Evolutionary conservation across 2,113 vertebrate genomes (phyloP).

Genomic region (Sminthopsis crassicaudata): DNA sequence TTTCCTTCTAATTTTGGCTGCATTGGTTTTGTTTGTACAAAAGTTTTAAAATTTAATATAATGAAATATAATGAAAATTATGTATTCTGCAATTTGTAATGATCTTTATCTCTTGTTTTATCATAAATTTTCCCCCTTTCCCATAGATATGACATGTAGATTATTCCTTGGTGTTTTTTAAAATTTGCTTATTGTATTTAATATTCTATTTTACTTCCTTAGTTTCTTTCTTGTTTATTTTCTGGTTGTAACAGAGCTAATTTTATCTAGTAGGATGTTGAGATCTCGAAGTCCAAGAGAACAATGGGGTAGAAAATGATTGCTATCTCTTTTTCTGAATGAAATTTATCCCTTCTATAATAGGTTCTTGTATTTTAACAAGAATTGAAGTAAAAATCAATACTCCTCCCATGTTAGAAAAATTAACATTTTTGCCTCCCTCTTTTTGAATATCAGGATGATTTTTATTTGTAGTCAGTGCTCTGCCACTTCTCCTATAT

Average conservation of each 20-base stretch:
- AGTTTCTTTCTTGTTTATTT: no score
- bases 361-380: not conserved
- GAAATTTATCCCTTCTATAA: not conserved
- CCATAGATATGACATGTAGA: no score
- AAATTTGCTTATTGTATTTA: no score
- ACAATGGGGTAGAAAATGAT: not conserved
- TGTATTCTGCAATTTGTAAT: no score
- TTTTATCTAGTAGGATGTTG: not conserved
- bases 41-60: no score
- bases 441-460: not conserved
- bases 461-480: not conserved
- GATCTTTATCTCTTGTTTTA: no score
- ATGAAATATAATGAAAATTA: no score
- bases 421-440: not conserved
- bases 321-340: not conserved
- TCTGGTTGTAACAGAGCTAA: not conserved
- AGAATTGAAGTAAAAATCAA: not conserved
- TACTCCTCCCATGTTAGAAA: not conserved
- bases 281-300: not conserved
- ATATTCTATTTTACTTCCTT: no score
- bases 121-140: no score
- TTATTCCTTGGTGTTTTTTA: no score
- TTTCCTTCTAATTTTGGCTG: no score
- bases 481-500: not conserved
- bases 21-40: no score